A percentile compares a stretch with the other conserved stretches of the same genome.
phyloP scores from a whole-genome alignment of 2,113 vertebrate species.

The Hymenochirus boettgeri region DNA sequence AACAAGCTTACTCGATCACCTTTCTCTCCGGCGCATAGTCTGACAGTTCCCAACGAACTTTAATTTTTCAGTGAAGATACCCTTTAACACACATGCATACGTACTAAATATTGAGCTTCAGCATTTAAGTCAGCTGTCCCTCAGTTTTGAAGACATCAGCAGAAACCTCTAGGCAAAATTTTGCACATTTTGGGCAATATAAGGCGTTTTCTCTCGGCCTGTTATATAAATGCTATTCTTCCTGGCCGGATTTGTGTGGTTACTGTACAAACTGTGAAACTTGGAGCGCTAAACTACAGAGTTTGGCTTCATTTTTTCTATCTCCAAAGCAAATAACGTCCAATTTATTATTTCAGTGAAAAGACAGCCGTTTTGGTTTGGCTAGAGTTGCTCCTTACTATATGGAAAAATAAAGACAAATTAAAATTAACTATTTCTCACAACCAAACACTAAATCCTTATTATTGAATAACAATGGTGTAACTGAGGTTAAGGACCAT shows the following conservation, averaged over 20 bases:
- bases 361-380: conserved; percentile 28
- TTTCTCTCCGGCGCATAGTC: too few species aligned
- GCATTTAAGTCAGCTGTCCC: too few species aligned
- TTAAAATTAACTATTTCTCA: background rate
- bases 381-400: background rate
- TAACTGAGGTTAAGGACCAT: background rate
- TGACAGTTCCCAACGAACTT: too few species aligned
- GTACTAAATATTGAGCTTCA: too few species aligned
- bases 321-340: background rate
- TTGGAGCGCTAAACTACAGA: background rate
- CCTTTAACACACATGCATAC: too few species aligned
- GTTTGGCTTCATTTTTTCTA: conserved; percentile 1
- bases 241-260: conserved; percentile 4
- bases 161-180: too few species aligned
- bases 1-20: too few species aligned
- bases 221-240: background rate
- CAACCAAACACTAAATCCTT: too few species aligned
- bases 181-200: background rate
- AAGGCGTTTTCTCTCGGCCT: background rate
- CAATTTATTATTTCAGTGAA: conserved; percentile 22
- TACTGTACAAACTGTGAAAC: conserved; percentile 30
- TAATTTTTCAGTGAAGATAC: too few species aligned
- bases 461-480: background rate
- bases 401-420: conserved; percentile 1
- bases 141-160: too few species aligned